Base-by-base conservation (phyloP, 2,113 vertebrate genomes). In the Periophthalmodon schlosseri region DNA sequence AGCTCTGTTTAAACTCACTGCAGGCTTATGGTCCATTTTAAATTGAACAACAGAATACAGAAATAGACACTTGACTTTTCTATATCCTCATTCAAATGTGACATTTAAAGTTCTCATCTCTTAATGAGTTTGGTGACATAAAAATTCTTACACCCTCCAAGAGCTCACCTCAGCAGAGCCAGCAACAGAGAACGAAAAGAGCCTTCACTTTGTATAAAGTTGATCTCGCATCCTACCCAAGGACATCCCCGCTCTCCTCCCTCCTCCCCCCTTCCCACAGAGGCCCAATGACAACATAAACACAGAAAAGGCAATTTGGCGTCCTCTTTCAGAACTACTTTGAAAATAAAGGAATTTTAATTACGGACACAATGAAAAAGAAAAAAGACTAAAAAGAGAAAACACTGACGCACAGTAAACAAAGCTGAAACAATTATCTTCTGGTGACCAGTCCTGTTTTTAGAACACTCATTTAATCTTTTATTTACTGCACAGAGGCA, bases 341-440 rank as follows among this genome's bases (percentile, higher is more conserved):
- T 94, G 93, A 94, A 94, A 93, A 94, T 93, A 94, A 94, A 93
- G 88, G 87, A 93, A 93, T 93, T 94, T 94, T 93, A 94, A 94
- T 94, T 93, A 94, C 72, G 90, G 89, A 91, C 92, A 93, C 93
- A 94, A 93, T 94, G 88, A 92, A 92, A 89, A 93, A 93, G 89
- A 91, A 91, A 92, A 91, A 92, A 89, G 80, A 89, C 86, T 91
- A 91, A 91, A 91, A 91, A 88, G 81, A 87, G 85, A 93, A 93
- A 93, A 93, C 90, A 90, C 91, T 93, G 87, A 90, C 84, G 83
- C 90, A 91, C 90, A 93, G 93, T 93, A 93, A 94, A 93, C 93
- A 94, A 94, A 94, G 92, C 91, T 93, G 91, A 94, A 94, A 94
- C 93, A 94, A 93, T 94, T 94, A 94, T 94, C 93, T 94, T 93